Conservation (phyloP, 2,888 invertebrate species). For the Eilema depressum region DNA sequence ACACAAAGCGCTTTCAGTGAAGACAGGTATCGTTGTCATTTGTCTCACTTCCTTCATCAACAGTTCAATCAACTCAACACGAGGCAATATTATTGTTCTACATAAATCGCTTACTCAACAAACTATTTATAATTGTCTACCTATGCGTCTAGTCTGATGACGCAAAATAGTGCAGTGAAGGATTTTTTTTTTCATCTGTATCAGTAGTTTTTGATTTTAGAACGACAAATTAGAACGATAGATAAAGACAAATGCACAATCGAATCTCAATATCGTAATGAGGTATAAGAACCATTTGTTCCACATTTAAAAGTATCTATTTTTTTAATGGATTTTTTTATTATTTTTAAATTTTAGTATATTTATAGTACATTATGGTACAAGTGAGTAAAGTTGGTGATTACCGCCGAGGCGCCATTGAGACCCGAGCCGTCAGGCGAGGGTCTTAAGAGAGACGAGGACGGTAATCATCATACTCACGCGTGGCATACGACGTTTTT, state of each 20-base stretch:
- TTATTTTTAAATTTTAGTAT: too few relatives aligned
- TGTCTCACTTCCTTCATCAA: slow-evolving; percentile 38
- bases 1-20: slow-evolving; percentile 18
- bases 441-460: too few relatives aligned
- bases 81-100: slow-evolving; percentile 57
- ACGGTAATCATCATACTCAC: too few relatives aligned
- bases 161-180: background rate
- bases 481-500: too few relatives aligned
- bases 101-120: slow-evolving; percentile 59
- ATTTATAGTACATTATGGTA: too few relatives aligned
- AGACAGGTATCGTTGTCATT: slow-evolving; percentile 28
- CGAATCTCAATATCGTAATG: background rate
- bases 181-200: background rate
- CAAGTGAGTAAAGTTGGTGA: too few relatives aligned
- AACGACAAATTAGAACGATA: background rate
- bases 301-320: background rate
- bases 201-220: background rate
- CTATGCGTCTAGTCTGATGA: slow-evolving; percentile 11
- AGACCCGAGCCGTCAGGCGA: too few relatives aligned
- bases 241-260: background rate
- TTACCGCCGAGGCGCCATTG: too few relatives aligned
- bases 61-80: slow-evolving; percentile 70
- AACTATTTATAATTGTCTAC: slow-evolving; percentile 21
- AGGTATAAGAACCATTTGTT: background rate
- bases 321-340: background rate